Base-by-base conservation (phyloP, 2,797 vertebrate genomes). In the Danionella dracula region DNA sequence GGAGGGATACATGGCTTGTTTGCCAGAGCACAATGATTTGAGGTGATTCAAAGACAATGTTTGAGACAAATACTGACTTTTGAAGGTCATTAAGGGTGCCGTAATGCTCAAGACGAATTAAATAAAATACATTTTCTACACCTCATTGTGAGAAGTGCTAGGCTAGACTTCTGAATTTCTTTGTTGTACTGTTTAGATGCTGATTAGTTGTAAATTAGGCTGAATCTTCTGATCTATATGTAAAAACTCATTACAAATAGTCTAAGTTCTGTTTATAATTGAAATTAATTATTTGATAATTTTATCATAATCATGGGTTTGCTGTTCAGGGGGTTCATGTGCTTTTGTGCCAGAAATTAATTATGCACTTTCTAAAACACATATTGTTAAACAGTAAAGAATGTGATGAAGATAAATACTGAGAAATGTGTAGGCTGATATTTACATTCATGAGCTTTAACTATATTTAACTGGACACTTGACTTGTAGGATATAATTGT, bases 261-360 rank as follows among this genome's bases (percentile, higher is more conserved):
- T 78, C 78, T 83, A 80, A 73, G 81, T 76, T 79, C 81, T 78
- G 0, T 81, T 82, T 81, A 76, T 88, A 88, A 88, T 87, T 87
- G 83, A 89, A 85, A 85, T 83, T 85, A 87, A 87, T 87, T 84
- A 87, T n/a, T n/a, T 89, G 87, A 90, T 90, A 89, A 88, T 88
- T 87, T 86, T 72, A 85, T 85, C 76, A 74, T 85, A 85, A 90
- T 88, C 84, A 83, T 82, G 80, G n/a, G 79, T 81, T 80, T 58
- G 71, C 84, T 85, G 80, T 83, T 78, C 78, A 81, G 38, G 56
- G 45, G 87, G 85, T 86, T 87, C 86, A 83, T 77, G 77, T 76
- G 76, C 76, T 76, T 74, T 76, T 68, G 79, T 78, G 79, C 68
- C 62, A 75, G 40, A 80, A 76, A 80, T 85, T 79, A 74, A 78